Evolutionary conservation across 2,888 invertebrate species (phyloP).

Genomic region (Xanthorhoe designata): DNA sequence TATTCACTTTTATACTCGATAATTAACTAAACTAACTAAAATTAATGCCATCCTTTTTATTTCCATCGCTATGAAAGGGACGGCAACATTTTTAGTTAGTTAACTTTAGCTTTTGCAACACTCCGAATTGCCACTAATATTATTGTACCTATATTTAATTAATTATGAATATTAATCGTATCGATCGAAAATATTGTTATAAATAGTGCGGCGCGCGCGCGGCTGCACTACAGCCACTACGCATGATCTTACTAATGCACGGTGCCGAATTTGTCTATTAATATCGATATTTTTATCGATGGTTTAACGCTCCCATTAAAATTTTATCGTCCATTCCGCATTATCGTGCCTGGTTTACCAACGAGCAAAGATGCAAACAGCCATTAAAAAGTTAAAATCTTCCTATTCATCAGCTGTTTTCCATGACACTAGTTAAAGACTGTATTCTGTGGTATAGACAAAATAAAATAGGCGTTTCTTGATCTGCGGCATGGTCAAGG

Average conservation of each 20-base stretch:
- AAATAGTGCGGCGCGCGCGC: constrained; percentile 53
- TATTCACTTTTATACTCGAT: constrained; percentile 4
- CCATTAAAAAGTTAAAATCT: not conserved
- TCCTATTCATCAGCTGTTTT: not conserved
- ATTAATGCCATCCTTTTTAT: too few relatives aligned
- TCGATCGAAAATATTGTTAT: constrained; percentile 60
- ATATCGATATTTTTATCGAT: constrained; percentile 31
- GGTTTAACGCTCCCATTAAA: constrained; percentile 15
- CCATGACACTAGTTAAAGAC: too few relatives aligned
- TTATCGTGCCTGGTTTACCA: constrained; percentile 18
- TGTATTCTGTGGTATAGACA: too few relatives aligned
- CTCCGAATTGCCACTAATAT: too few relatives aligned
- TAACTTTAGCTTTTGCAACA: too few relatives aligned
- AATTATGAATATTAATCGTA: constrained; percentile 53
- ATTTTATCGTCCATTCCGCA: constrained; percentile 14
- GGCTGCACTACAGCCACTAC: constrained; percentile 30
- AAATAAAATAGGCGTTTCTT: too few relatives aligned
- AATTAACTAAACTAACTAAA: too few relatives aligned
- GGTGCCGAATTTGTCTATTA: constrained; percentile 13
- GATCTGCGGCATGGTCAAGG: too few relatives aligned
- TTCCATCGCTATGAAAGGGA: too few relatives aligned
- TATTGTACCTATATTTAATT: constrained; percentile 48
- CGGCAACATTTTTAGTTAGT: too few relatives aligned
- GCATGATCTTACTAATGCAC: constrained; percentile 32
- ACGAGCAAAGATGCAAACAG: constrained; percentile 8